These are phyloP conservation scores for Sphecodes monilicornis DNA, from an alignment of 2,888 invertebrate genomes.

Conservation along the genomic window DNA sequence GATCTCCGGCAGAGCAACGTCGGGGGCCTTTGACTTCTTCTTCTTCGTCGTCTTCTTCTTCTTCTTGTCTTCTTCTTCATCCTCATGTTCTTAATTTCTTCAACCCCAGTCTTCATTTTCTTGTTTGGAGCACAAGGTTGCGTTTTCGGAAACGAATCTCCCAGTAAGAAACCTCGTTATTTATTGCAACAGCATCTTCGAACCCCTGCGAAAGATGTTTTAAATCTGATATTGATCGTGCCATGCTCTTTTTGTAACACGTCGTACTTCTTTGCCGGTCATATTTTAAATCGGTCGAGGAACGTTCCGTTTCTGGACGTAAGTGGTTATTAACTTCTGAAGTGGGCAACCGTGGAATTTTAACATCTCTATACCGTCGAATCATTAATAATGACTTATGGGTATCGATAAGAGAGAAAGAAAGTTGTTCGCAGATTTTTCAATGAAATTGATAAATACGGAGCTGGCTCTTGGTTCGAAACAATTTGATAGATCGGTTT, in stretches of 20 bases:
- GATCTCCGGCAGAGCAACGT: neutral
- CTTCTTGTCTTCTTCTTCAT: neutral
- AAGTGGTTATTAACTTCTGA: slow-evolving; percentile 11
- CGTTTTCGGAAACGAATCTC: slow-evolving; percentile 13
- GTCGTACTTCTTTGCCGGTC: neutral
- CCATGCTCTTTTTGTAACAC: neutral
- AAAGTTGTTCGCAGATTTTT: neutral
- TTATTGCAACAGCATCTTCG: slow-evolving; percentile 8
- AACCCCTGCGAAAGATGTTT: neutral
- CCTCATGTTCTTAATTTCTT: neutral
- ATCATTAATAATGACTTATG: neutral
- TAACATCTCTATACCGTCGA: neutral
- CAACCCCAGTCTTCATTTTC: neutral
- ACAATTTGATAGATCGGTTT: neutral
- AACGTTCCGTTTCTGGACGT: slow-evolving; percentile 17
- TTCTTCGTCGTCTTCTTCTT: neutral
- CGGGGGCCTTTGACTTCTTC: neutral
- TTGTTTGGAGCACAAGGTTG: neutral
- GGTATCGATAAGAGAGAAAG: neutral
- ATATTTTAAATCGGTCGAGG: slow-evolving; percentile 17
- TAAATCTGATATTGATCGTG: slow-evolving; percentile 7
- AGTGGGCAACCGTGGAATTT: neutral
- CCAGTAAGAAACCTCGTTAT: neutral
- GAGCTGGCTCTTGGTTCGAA: neutral
- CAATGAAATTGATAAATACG: neutral